These are phyloP conservation scores for Yponomeuta cagnagella DNA, from an alignment of 2,888 invertebrate species.

Conservation along the genomic window DNA sequence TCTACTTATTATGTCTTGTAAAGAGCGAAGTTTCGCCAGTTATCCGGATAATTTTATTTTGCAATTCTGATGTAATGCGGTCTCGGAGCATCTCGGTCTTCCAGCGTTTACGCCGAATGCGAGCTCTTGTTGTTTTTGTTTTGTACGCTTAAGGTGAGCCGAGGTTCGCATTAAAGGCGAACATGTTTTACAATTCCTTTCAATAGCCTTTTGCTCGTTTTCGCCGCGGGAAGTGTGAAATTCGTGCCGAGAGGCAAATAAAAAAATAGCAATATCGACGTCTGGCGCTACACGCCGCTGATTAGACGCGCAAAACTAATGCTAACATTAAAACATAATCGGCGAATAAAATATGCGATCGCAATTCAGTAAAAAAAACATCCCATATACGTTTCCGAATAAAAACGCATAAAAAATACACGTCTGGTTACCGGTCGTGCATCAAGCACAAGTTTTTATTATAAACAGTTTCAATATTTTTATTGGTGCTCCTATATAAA, in stretches of 20 bases:
- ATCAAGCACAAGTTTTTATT: constrained; percentile 41
- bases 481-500: constrained; percentile 58
- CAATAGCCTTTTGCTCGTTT: constrained; percentile 38
- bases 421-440: constrained; percentile 21
- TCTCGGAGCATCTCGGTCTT: neutral
- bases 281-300: constrained; percentile 22
- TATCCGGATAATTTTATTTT: neutral
- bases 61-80: neutral
- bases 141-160: constrained; percentile 19
- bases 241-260: constrained; percentile 38
- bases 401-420: constrained; percentile 28
- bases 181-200: constrained; percentile 42
- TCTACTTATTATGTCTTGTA: neutral
- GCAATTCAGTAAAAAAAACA: constrained; percentile 20
- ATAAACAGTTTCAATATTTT: constrained; percentile 47
- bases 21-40: neutral
- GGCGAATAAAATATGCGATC: constrained; percentile 14
- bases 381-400: constrained; percentile 32
- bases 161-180: constrained; percentile 32
- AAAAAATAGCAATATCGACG: constrained; percentile 30
- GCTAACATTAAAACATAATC: constrained; percentile 24
- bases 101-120: neutral
- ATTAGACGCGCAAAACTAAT: constrained; percentile 26
- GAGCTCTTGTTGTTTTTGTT: constrained; percentile 33
- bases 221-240: constrained; percentile 48